Evolutionary conservation across 2,888 invertebrate species (phyloP), one percentile per base, ranked within the genome.

Genomic region (Pammene aurita): DNA sequence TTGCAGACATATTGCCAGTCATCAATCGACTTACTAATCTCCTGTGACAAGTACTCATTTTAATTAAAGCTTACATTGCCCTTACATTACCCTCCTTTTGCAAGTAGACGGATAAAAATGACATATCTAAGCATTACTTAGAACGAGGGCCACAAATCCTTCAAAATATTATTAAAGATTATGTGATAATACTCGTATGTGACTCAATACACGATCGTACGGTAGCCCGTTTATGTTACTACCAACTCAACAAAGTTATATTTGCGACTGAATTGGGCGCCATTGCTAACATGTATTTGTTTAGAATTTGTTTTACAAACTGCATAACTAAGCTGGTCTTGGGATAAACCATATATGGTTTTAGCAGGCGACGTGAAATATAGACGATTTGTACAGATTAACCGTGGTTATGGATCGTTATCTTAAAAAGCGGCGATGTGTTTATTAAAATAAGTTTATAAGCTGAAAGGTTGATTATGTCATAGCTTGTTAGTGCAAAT

Each of bases 311-410:
- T 44, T 63, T 41, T 9, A 52, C 5, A 44, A 52, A 42, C 58
- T 26, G 63, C 38, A 50, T 7, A 38, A 0, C 7, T 58, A 52
- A 58, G 7, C 52, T 68, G 42, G 68, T 54, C 9, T 16, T 44
- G 54, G 5, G 48, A 54, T 64, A 41, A 13, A 26, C 69, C 69
- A 7, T 52, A 69, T 69, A 69, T 65, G 69, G 69, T 11, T 38
- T 46, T 65, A 60, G 60, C 64, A 14, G 46, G 41, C 44, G 52
- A 69, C 58, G 64, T 69, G 69, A 69, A 60, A 69, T 69, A 69
- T 69, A 60, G 64, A 65, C 69, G 69, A 69, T 69, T 69, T 69
- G 69, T 69, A 54, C 63, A 64, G 18, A 64, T 69, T 69, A 69
- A 63, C 56, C 18, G 64, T 44, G 44, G 14, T 62, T 64, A 69